A percentile compares a stretch with the other conserved stretches of the same genome.
These are phyloP conservation scores for Microctonus hyperodae DNA, from an alignment of 2,888 invertebrate genomes.

Conservation along the genomic window DNA sequence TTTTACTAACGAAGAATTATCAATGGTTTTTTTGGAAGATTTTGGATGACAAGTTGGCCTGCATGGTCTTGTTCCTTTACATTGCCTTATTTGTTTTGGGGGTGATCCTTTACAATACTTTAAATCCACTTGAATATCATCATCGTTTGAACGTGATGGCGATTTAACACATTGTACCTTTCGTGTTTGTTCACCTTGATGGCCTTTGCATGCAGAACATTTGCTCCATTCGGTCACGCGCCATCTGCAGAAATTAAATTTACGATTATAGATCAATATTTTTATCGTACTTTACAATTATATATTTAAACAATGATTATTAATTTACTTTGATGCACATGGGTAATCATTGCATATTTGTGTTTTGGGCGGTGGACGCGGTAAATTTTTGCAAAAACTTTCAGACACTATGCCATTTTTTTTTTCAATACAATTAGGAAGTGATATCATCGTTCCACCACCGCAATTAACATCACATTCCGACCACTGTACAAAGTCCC, in stretches of 20 bases:
- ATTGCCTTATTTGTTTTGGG: conserved; percentile 47
- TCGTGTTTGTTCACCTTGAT: conserved; percentile 62
- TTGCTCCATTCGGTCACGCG: conserved; percentile 71
- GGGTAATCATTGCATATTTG: conserved; percentile 64
- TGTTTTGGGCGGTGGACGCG: conserved; percentile 61
- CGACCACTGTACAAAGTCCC: conserved; percentile 83
- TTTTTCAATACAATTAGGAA: conserved; percentile 68
- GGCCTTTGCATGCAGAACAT: conserved; percentile 67
- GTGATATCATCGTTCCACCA: conserved; percentile 71
- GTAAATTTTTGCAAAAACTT: conserved; percentile 61
- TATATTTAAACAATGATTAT: background rate
- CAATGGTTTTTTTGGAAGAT: conserved; percentile 31
- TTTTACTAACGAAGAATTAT: no score
- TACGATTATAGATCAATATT: background rate
- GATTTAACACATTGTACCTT: conserved; percentile 65
- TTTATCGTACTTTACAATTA: conserved; percentile 3
- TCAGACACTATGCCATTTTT: conserved; percentile 68
- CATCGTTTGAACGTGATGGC: conserved; percentile 61
- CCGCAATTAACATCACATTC: conserved; percentile 80
- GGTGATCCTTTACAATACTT: conserved; percentile 49
- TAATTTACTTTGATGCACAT: conserved; percentile 63
- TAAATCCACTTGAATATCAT: conserved; percentile 59
- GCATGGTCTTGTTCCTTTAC: conserved; percentile 48
- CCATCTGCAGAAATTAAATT: conserved; percentile 64
- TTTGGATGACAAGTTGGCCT: conserved; percentile 42